phyloP scores from a whole-genome alignment of 2,113 vertebrate species.

The Stegostoma tigrinum region DNA sequence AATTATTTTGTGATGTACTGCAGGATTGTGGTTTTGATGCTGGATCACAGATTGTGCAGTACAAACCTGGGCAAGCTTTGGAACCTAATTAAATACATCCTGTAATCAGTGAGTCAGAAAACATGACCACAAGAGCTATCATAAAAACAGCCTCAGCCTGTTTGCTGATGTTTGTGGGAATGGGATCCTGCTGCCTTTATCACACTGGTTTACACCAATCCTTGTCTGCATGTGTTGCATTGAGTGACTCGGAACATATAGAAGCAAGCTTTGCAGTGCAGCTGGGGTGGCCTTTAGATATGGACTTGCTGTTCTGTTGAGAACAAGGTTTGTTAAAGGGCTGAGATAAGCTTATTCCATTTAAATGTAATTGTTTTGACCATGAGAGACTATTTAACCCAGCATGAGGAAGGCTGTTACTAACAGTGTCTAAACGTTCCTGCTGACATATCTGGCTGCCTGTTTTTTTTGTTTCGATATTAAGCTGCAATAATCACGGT shows the following conservation, averaged over 20 bases:
- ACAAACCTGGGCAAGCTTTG: not conserved
- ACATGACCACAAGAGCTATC: not conserved
- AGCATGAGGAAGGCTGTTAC: not conserved
- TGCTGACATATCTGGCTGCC: not conserved
- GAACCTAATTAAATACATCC: not conserved
- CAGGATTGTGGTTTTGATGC: not conserved
- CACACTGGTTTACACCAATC: not conserved
- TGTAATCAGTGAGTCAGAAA: not conserved
- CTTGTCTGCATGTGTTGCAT: not conserved
- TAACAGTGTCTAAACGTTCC: not conserved
- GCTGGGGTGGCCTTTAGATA: not conserved
- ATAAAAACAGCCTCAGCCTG: not conserved
- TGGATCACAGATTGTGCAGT: not conserved
- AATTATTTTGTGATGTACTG: not conserved
- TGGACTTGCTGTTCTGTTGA: not conserved
- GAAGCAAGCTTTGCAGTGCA: not conserved
- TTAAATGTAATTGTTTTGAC: not conserved
- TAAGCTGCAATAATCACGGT: not conserved
- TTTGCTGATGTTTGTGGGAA: not conserved
- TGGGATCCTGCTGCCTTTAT: not conserved
- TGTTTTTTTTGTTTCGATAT: not conserved
- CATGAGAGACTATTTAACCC: not conserved
- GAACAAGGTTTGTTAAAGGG: not conserved
- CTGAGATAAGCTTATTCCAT: not conserved
- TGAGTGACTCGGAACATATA: not conserved